Conservation (phyloP, 2,888 invertebrate genomes). For the Stenchaetothrips biformis region DNA sequence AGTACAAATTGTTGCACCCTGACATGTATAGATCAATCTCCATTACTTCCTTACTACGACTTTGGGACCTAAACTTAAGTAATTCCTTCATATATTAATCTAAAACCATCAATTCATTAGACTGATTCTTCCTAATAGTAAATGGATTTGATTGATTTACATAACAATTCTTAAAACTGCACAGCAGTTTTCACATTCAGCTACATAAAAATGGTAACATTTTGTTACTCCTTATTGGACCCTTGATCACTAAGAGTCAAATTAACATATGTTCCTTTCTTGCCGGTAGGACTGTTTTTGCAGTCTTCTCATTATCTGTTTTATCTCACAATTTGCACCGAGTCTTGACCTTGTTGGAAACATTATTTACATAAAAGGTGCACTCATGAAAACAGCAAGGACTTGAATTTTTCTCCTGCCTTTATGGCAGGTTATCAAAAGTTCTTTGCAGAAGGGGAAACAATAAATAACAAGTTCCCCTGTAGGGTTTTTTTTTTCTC, state of each 20-base stretch:
- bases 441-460: no score
- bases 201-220: neutral
- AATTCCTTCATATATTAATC: neutral
- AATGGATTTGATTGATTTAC: conserved; percentile 5
- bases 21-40: neutral
- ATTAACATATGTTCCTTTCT: neutral
- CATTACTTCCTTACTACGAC: neutral
- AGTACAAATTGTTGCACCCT: neutral
- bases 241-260: neutral
- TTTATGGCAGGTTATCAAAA: no score
- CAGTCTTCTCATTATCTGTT: neutral
- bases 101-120: neutral
- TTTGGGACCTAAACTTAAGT: neutral
- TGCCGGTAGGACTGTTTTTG: neutral
- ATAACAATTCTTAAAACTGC: neutral
- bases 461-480: no score
- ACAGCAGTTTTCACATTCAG: conserved; percentile 4
- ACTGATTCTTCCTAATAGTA: neutral
- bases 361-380: neutral
- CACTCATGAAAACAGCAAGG: neutral
- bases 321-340: neutral
- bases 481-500: no score
- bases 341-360: neutral
- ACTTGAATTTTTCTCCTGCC: no score
- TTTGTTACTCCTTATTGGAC: neutral